A percentile compares a stretch with the other conserved stretches of the same genome.
These are phyloP conservation scores for Enteromius thamalakanensis DNA, from an alignment of 2,797 vertebrate species.

Conservation along the genomic window DNA sequence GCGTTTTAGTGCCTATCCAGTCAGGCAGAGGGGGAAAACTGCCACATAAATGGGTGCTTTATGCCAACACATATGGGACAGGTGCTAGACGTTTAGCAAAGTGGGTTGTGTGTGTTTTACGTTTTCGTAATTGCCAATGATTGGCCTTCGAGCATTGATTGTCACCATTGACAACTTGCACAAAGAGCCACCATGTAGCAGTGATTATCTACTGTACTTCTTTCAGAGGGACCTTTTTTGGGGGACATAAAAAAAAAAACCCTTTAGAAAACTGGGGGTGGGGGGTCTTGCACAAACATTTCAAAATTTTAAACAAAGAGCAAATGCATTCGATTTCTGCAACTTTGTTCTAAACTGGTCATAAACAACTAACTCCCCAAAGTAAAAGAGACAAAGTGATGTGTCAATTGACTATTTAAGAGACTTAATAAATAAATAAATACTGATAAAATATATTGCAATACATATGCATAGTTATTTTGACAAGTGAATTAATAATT, in stretches of 20 bases:
- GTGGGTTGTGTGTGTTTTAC: slow-evolving; percentile 28
- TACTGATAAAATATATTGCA: background rate
- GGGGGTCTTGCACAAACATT: background rate
- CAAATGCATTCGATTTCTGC: slow-evolving; percentile 8
- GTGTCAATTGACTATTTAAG: background rate
- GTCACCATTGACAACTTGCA: slow-evolving; percentile 46
- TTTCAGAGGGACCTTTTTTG: slow-evolving; percentile 9
- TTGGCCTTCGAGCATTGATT: slow-evolving; percentile 52
- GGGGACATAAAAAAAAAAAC: background rate
- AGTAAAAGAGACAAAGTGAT: background rate
- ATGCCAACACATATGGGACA: slow-evolving; percentile 21
- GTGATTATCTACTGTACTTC: slow-evolving; percentile 12
- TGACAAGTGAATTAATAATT: background rate
- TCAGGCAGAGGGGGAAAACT: background rate
- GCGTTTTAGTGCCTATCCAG: slow-evolving; percentile 31
- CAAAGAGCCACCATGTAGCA: slow-evolving; percentile 30
- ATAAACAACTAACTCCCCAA: slow-evolving; percentile 37
- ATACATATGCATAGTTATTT: background rate
- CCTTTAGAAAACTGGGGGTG: background rate
- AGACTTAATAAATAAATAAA: background rate
- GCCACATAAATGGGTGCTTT: background rate
- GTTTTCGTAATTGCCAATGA: slow-evolving; percentile 46
- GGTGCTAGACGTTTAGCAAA: slow-evolving; percentile 10
- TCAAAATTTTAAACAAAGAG: background rate
- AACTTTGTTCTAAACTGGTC: slow-evolving; percentile 9